Base-by-base conservation (phyloP, 2,797 vertebrate species). In the Nothura maculosa region DNA sequence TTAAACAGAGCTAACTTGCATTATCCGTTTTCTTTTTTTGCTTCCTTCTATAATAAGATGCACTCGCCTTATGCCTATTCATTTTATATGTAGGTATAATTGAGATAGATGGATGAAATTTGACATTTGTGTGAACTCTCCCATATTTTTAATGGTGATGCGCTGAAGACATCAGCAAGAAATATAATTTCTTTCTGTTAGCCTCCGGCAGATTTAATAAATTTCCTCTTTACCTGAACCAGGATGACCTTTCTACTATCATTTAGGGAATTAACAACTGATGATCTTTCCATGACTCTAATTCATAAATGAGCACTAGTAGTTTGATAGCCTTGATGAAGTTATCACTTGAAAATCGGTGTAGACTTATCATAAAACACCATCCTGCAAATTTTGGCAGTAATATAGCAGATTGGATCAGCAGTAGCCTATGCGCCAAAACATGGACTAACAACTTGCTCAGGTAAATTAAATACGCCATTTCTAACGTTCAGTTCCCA, bases 31-130 rank as follows among this genome's bases (percentile, higher is more conserved):
- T n/a, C 34, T 70, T 76, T 86, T 87, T 84, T 77, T 84, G 28
- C 84, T 86, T 89, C 30, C 36, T 83, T 92, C 90, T 80, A 6
- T 85, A 66, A 93, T 54, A 81, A 94, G 96, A 90, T 86, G 74
- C 92, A 89, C 83, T 72, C 74, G 34, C 90, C 70, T 40, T 80
- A 10, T 76, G 5, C 50, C 43, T 48, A 74, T 95, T 95, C 94
- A 94, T 86, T 91, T 94, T 82, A 75, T 43, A 90, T 82, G 43
- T 74, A 28, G 25, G 28, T 14, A 64, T 90, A 94, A 74, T 22
- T 91, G 42, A 93, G 13, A 32, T 52, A 61, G 82, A 64, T 90
- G 20, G 57, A 80, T 92, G 64, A 91, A 80, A 88, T 48, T 54
- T 91, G 84, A 86, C 79, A 94, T 22, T 12, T 52, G 9, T 32